These are phyloP conservation scores for Drosophila subpulchrella DNA, from an alignment of 1,140 invertebrate species.

Conservation along the genomic window DNA sequence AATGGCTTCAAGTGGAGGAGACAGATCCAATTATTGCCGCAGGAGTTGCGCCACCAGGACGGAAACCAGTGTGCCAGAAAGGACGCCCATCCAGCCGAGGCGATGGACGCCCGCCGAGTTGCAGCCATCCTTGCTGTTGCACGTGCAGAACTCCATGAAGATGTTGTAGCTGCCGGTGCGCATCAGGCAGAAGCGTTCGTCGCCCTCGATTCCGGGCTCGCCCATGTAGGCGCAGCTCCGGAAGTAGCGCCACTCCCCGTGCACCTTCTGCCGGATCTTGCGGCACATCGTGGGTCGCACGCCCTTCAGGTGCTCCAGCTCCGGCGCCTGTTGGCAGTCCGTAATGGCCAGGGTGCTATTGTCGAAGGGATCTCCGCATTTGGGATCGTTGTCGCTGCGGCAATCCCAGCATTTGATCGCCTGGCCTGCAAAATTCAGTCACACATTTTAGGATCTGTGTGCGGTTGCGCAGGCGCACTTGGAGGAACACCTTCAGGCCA, in stretches of 20 bases:
- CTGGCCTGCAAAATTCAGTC: constrained; percentile 84
- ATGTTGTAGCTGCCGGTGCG: constrained; percentile 96
- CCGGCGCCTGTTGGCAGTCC: constrained; percentile 90
- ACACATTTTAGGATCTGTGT: constrained; percentile 1
- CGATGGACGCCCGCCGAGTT: constrained; percentile 86
- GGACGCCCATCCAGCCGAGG: constrained; percentile 88
- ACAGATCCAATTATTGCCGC: constrained; percentile 38
- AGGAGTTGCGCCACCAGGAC: constrained; percentile 90
- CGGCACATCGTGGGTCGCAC: constrained; percentile 94
- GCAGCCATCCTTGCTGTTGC: constrained; percentile 96
- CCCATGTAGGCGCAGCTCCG: constrained; percentile 95
- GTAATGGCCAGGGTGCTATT: constrained; percentile 94
- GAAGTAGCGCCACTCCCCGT: constrained; percentile 96
- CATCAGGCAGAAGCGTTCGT: constrained; percentile 96
- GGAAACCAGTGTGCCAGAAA: constrained; percentile 97
- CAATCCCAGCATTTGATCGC: constrained; percentile 97
- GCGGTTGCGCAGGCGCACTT: constrained; percentile 31
- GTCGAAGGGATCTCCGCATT: constrained; percentile 97
- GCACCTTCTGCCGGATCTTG: constrained; percentile 96
- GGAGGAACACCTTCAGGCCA: not conserved
- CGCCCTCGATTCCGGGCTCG: constrained; percentile 94
- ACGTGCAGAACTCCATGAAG: constrained; percentile 97
- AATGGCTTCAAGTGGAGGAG: constrained; percentile 14
- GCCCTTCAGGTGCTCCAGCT: constrained; percentile 89
- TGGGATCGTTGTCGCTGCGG: constrained; percentile 94